These are phyloP conservation scores for Drosophila borealis DNA, from an alignment of 2,888 invertebrate genomes.

Conservation along the genomic window DNA sequence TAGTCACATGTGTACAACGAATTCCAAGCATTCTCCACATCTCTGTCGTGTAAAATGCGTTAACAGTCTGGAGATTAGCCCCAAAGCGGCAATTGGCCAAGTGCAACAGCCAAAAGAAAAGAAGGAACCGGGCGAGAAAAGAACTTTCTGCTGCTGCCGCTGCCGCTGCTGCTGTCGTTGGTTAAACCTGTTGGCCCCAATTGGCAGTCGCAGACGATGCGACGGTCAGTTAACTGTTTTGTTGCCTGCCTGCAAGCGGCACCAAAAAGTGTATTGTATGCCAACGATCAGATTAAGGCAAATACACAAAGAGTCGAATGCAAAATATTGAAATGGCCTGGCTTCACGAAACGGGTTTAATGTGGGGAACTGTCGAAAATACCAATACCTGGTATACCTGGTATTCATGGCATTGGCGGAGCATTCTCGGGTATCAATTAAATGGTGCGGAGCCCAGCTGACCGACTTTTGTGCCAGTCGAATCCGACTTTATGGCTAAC, in stretches of 20 bases:
- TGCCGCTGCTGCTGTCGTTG: conserved; percentile 27
- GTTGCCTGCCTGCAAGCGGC: conserved; percentile 63
- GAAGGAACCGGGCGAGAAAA: conserved; percentile 34
- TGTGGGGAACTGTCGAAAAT: conserved; percentile 44
- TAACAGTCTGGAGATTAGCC: conserved; percentile 35
- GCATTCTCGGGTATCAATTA: conserved; percentile 48
- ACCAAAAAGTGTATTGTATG: conserved; percentile 42
- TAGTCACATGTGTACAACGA: conserved; percentile 15
- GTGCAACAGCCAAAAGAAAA: conserved; percentile 28
- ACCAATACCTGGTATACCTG: conserved; percentile 20
- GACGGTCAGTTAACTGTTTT: conserved; percentile 75
- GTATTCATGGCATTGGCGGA: conserved; percentile 1
- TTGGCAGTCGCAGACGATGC: conserved; percentile 36
- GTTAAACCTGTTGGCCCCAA: conserved; percentile 72
- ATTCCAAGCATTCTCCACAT: conserved; percentile 39
- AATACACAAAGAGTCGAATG: conserved; percentile 54
- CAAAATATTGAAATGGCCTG: conserved; percentile 63
- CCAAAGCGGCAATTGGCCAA: conserved; percentile 32
- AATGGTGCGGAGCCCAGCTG: conserved; percentile 41
- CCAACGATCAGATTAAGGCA: conserved; percentile 64
- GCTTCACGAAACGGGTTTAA: conserved; percentile 54
- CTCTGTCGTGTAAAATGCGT: conserved; percentile 13
- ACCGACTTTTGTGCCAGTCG: conserved; percentile 40
- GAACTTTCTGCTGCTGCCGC: conserved; percentile 44
- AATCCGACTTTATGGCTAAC: conserved; percentile 42